Conservation (phyloP, 2,888 invertebrate genomes). For the Pollenia labialis region DNA sequence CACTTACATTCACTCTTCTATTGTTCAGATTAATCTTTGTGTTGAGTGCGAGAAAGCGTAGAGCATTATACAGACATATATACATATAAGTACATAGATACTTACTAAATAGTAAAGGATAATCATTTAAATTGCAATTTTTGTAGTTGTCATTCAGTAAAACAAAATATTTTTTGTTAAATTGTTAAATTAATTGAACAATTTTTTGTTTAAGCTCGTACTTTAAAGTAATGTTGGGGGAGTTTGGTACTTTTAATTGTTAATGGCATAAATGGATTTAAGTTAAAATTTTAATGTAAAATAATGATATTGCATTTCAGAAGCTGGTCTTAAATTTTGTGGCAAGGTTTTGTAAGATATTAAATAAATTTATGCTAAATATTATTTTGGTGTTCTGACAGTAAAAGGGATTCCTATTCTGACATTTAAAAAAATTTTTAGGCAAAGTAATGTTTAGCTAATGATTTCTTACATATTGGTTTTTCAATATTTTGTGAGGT, state of each 20-base stretch:
- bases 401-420: too few relatives aligned
- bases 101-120: conserved; percentile 8
- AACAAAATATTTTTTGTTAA: conserved; percentile 29
- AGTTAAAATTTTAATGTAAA: too few relatives aligned
- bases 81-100: background rate
- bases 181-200: conserved; percentile 41
- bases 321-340: too few relatives aligned
- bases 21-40: conserved; percentile 46
- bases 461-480: too few relatives aligned
- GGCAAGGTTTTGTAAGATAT: too few relatives aligned
- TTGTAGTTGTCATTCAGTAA: conserved; percentile 13
- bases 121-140: conserved; percentile 46
- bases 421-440: too few relatives aligned
- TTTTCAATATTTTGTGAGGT: too few relatives aligned
- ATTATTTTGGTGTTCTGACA: too few relatives aligned
- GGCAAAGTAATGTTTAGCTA: too few relatives aligned
- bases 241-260: background rate
- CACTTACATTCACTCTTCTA: conserved; percentile 36
- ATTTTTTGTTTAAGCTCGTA: background rate
- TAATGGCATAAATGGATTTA: background rate
- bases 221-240: background rate
- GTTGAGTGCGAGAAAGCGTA: conserved; percentile 4
- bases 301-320: too few relatives aligned
- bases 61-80: background rate
- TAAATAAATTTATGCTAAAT: too few relatives aligned